A percentile compares a stretch with the other conserved stretches of the same genome.
Conservation (phyloP, 2,888 invertebrate species). For the Trissolcus japonicus region DNA sequence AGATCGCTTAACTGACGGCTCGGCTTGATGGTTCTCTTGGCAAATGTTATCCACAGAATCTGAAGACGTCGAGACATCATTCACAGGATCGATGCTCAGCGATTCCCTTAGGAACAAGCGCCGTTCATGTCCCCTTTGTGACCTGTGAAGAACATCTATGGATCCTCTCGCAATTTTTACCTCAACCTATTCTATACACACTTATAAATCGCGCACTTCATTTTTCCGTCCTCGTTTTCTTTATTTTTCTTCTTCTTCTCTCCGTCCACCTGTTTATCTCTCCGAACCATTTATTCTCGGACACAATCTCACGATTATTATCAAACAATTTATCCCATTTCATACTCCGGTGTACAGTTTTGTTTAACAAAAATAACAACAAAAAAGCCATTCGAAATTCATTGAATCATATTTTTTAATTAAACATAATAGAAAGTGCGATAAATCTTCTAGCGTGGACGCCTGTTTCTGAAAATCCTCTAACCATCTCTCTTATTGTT, state of each 20-base stretch:
- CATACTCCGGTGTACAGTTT: neutral
- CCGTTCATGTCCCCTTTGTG: slow-evolving; percentile 61
- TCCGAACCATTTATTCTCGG: slow-evolving; percentile 37
- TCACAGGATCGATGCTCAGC: slow-evolving; percentile 63
- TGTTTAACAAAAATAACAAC: neutral
- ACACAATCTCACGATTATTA: slow-evolving; percentile 14
- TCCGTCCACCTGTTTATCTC: slow-evolving; percentile 68
- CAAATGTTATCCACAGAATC: slow-evolving; percentile 72
- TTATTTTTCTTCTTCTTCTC: slow-evolving; percentile 27
- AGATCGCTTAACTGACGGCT: slow-evolving; percentile 64
- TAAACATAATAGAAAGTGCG: too few relatives aligned
- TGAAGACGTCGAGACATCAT: slow-evolving; percentile 64
- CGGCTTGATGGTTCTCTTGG: slow-evolving; percentile 68
- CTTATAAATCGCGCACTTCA: slow-evolving; percentile 20
- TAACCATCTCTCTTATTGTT: too few relatives aligned
- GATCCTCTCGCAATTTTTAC: slow-evolving; percentile 44
- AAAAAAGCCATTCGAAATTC: neutral
- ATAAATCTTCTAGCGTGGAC: too few relatives aligned
- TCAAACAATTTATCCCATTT: slow-evolving; percentile 5
- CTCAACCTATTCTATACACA: slow-evolving; percentile 1
- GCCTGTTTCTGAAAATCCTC: too few relatives aligned
- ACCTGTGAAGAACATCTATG: slow-evolving; percentile 72
- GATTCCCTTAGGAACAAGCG: slow-evolving; percentile 63
- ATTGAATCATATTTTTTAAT: too few relatives aligned
- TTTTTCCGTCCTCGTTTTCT: neutral